These are phyloP conservation scores for Axea sp. DNA, from an alignment of 2,888 invertebrate species.

Conservation along the genomic window DNA sequence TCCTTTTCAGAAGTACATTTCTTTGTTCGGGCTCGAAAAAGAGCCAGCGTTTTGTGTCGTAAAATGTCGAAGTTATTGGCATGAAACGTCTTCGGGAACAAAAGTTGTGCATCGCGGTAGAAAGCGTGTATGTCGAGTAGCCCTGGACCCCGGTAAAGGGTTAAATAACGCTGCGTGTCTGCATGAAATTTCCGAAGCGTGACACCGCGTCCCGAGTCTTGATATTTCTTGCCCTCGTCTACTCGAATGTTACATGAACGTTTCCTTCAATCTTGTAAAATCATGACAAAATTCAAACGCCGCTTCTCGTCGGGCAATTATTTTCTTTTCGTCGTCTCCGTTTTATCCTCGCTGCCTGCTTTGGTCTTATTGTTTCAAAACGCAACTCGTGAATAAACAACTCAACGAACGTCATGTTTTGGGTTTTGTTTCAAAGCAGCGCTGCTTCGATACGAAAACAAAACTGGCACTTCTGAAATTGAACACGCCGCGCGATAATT, in stretches of 20 bases:
- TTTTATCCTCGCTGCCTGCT: too few species aligned
- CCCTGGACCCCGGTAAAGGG: slow-evolving; percentile 54
- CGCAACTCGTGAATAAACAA: too few species aligned
- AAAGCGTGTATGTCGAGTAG: slow-evolving; percentile 31
- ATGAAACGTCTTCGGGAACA: slow-evolving; percentile 40
- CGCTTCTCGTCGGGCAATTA: too few species aligned
- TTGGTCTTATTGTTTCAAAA: too few species aligned
- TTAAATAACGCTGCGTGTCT: slow-evolving; percentile 62
- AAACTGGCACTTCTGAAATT: too few species aligned
- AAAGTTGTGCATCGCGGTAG: slow-evolving; percentile 36
- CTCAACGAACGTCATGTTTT: too few species aligned
- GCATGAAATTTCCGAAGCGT: slow-evolving; percentile 59
- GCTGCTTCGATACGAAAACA: too few species aligned
- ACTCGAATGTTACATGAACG: background rate
- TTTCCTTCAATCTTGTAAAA: slow-evolving; percentile 6
- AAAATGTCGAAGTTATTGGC: slow-evolving; percentile 31
- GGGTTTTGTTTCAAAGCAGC: too few species aligned
- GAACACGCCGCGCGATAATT: too few species aligned
- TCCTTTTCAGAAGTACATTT: background rate
- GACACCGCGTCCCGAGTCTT: slow-evolving; percentile 55
- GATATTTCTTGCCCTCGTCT: slow-evolving; percentile 43
- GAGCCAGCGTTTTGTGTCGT: background rate
- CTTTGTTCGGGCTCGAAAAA: slow-evolving; percentile 10
- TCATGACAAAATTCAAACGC: background rate
- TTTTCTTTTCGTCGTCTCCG: too few species aligned